These are phyloP conservation scores for Ranitomeya imitator DNA, from an alignment of 2,113 vertebrate species.

Conservation along the genomic window DNA sequence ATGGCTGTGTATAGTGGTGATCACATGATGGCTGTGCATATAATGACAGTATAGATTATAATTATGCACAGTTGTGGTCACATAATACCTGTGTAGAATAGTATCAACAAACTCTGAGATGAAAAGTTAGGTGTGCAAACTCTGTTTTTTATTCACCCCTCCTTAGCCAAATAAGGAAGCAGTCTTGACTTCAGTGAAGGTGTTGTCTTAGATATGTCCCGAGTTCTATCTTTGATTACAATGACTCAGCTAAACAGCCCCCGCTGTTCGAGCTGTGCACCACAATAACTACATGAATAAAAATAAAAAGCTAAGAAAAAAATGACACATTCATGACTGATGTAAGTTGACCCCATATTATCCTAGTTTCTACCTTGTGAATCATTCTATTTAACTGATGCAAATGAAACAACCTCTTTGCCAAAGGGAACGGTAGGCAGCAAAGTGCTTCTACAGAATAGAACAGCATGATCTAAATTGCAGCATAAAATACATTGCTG, in stretches of 20 bases:
- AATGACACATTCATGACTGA: slow-evolving; percentile 27
- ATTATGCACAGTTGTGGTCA: background rate
- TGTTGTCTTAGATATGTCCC: background rate
- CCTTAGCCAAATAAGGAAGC: slow-evolving; percentile 33
- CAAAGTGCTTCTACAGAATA: slow-evolving; percentile 25
- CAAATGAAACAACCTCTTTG: slow-evolving; percentile 41
- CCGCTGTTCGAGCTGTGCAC: background rate
- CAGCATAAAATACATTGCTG: background rate
- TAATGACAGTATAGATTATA: background rate
- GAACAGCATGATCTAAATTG: slow-evolving; percentile 52
- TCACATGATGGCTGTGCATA: background rate
- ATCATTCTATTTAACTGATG: slow-evolving; percentile 43
- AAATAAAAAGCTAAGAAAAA: slow-evolving; percentile 40
- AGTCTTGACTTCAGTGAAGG: slow-evolving; percentile 9
- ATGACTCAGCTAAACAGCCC: slow-evolving; percentile 29
- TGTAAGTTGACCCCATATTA: slow-evolving; percentile 38
- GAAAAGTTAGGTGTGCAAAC: background rate
- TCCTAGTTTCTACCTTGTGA: slow-evolving; percentile 24
- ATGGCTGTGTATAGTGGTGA: background rate
- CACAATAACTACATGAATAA: slow-evolving; percentile 22
- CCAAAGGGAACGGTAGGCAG: slow-evolving; percentile 13
- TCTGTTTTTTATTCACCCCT: slow-evolving; percentile 30
- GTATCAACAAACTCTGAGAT: background rate
- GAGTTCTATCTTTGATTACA: background rate
- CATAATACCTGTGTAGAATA: background rate